A percentile compares a stretch with the other conserved stretches of the same genome.
phyloP scores from a whole-genome alignment of 2,888 invertebrate genomes.

The Ceraclea dissimilis region DNA sequence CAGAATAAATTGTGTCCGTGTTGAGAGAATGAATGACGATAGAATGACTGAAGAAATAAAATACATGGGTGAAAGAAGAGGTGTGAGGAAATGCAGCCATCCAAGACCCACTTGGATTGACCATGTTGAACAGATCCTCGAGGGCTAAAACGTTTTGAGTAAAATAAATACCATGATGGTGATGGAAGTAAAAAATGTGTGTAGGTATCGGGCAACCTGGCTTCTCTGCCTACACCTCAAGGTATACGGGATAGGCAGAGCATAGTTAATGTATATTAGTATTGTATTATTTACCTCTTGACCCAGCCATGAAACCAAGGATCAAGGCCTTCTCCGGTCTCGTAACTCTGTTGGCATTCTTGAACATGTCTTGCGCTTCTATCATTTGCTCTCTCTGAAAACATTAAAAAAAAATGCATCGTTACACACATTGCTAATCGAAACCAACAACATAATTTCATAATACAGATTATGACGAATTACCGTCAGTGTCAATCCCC shows the following conservation, averaged over 20 bases:
- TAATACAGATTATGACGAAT: too few species aligned
- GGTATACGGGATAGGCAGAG: not conserved
- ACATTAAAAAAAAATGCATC: constrained; percentile 6
- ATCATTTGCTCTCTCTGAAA: constrained; percentile 89
- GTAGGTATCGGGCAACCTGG: too few species aligned
- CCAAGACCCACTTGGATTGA: too few species aligned
- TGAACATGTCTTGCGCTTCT: constrained; percentile 96
- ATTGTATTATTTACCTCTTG: constrained; percentile 58
- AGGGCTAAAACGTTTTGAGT: too few species aligned
- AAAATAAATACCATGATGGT: too few species aligned
- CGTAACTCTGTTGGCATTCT: constrained; percentile 91
- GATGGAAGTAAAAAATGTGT: too few species aligned
- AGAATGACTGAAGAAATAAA: not conserved
- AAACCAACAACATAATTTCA: not conserved
- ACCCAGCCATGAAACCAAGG: constrained; percentile 97
- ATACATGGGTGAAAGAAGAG: too few species aligned
- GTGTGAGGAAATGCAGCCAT: too few species aligned
- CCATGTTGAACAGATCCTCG: too few species aligned
- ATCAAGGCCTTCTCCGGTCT: constrained; percentile 95
- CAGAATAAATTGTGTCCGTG: too few species aligned
- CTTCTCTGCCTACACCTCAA: not conserved
- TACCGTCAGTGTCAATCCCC: constrained; percentile 66
- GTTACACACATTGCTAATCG: too few species aligned
- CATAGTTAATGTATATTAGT: not conserved
- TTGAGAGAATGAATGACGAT: too few species aligned